A percentile compares a stretch with the other conserved stretches of the same genome.
Evolutionary conservation across 2,888 invertebrate species (phyloP).

Genomic region (Leuctra nigra): DNA sequence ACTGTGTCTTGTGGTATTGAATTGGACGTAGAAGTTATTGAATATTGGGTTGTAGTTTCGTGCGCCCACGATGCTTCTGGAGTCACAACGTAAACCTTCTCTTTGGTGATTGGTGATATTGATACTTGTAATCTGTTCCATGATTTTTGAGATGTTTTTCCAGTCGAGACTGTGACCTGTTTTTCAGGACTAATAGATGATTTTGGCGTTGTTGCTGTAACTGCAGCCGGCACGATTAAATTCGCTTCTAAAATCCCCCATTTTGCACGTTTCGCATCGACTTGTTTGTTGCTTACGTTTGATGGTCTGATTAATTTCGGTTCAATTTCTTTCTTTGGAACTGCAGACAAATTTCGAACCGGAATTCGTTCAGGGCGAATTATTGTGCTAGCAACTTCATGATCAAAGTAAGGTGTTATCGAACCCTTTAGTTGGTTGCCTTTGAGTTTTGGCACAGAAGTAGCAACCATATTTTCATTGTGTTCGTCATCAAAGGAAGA

Average conservation of each 20-base stretch:
- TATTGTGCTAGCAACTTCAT: constrained; percentile 6
- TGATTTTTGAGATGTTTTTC: constrained; percentile 41
- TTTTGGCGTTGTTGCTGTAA: constrained; percentile 3
- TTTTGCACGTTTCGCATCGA: neutral
- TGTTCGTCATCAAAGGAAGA: constrained; percentile 23
- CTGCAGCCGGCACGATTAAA: constrained; percentile 19
- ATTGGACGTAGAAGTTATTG: neutral
- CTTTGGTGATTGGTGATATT: constrained; percentile 68
- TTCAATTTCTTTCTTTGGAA: neutral
- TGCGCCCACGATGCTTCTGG: constrained; percentile 46
- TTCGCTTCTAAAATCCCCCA: constrained; percentile 25
- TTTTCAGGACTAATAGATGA: no score
- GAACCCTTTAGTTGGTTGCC: neutral
- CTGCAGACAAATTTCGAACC: no score
- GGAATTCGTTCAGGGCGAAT: no score
- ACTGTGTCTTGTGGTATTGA: neutral
- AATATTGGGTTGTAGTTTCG: neutral
- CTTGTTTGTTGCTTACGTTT: neutral
- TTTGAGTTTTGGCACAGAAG: constrained; percentile 18
- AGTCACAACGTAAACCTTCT: constrained; percentile 77
- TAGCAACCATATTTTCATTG: constrained; percentile 15
- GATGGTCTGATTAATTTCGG: neutral
- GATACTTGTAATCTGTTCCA: constrained; percentile 66
- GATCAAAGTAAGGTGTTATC: constrained; percentile 6
- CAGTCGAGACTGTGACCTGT: constrained; percentile 20